A percentile compares a stretch with the other conserved stretches of the same genome.
phyloP scores from a whole-genome alignment of 2,113 vertebrate species.

The Tychaedon coryphoeus region DNA sequence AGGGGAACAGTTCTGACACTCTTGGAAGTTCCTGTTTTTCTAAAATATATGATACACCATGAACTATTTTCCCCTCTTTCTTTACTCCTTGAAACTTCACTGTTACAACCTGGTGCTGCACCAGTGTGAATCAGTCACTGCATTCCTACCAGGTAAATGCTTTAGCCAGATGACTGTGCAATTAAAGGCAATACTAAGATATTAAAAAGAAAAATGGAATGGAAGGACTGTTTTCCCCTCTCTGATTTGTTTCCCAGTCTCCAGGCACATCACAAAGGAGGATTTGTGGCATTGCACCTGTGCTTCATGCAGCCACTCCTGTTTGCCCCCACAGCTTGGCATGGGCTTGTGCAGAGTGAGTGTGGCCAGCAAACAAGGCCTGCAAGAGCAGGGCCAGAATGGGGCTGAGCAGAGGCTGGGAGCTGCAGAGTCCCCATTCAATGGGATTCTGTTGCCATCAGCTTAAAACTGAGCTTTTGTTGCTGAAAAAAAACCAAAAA shows the following conservation, averaged over 20 bases:
- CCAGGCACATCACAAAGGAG: neutral
- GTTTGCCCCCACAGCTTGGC: neutral
- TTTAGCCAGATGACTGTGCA: neutral
- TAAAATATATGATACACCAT: neutral
- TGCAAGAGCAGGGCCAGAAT: neutral
- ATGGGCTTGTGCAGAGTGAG: neutral
- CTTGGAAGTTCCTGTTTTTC: neutral
- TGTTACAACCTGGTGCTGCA: neutral
- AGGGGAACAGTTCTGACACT: neutral
- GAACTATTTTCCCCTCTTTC: neutral
- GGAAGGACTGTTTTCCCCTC: neutral
- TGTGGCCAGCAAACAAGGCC: neutral
- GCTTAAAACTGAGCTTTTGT: neutral
- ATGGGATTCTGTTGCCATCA: neutral
- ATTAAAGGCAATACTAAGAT: neutral
- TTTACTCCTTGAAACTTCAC: neutral
- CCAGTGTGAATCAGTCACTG: neutral
- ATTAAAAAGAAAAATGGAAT: neutral
- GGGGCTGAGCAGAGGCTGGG: neutral
- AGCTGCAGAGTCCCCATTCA: neutral
- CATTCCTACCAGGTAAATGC: neutral
- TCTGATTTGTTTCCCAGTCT: neutral
- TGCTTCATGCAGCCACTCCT: neutral
- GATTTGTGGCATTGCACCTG: neutral
- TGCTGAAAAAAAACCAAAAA: neutral